phyloP scores from a whole-genome alignment of 2,797 vertebrate species.

The Distichodus sexfasciatus region DNA sequence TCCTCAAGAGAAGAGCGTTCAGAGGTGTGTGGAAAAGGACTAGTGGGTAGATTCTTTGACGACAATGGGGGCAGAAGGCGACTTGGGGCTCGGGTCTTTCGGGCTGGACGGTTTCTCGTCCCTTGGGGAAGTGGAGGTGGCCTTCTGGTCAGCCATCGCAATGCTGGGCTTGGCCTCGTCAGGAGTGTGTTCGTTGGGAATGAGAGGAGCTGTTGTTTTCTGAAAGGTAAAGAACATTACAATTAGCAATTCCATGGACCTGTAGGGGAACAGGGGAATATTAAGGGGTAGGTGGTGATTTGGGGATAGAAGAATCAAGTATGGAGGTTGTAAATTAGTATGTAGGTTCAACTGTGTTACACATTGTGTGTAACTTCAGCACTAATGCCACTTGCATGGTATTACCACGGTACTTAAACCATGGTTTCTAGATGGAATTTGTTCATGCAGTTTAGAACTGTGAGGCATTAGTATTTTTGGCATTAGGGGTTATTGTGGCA shows the following conservation, averaged over 20 bases:
- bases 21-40: not conserved
- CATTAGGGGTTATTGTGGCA: too few species aligned
- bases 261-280: too few species aligned
- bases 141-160: constrained; percentile 55
- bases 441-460: too few species aligned
- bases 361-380: too few species aligned
- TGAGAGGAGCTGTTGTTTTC: constrained; percentile 78
- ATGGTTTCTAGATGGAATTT: too few species aligned
- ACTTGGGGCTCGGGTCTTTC: constrained; percentile 25
- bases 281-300: too few species aligned
- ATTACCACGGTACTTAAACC: too few species aligned
- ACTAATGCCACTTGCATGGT: too few species aligned
- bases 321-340: too few species aligned
- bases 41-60: constrained; percentile 59
- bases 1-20: not conserved
- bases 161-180: constrained; percentile 71
- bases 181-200: constrained; percentile 77
- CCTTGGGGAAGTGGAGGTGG: constrained; percentile 7
- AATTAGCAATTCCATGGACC: not conserved
- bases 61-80: constrained; percentile 58
- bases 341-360: too few species aligned
- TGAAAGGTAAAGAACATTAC: constrained; percentile 52
- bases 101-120: constrained; percentile 44
- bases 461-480: too few species aligned
- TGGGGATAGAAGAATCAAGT: too few species aligned